Evolutionary conservation across 2,888 invertebrate species (phyloP).

Genomic region (Bimastos eiseni): DNA sequence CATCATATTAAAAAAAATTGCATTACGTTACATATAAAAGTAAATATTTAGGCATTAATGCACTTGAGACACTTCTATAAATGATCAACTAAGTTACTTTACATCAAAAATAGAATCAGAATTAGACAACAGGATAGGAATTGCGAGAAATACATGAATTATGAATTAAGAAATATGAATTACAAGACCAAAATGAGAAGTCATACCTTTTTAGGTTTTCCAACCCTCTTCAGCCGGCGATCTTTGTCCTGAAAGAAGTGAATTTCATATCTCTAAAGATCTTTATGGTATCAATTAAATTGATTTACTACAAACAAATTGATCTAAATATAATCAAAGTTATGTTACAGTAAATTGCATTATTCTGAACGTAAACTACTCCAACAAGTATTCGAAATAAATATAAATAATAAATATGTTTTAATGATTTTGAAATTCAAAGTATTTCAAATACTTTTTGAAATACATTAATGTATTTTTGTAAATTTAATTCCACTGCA

Average conservation of each 20-base stretch:
- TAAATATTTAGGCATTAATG: neutral
- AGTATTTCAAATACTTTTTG: too few relatives aligned
- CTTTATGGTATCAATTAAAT: neutral
- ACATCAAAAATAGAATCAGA: neutral
- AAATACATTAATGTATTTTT: too few relatives aligned
- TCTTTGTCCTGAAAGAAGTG: constrained; percentile 21
- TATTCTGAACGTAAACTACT: too few relatives aligned
- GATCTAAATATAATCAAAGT: neutral
- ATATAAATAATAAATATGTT: too few relatives aligned
- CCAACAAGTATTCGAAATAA: too few relatives aligned
- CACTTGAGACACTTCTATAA: neutral
- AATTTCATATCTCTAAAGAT: neutral
- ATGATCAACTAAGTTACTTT: too few relatives aligned
- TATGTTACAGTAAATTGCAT: neutral
- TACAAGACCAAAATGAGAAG: neutral
- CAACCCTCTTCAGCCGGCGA: neutral
- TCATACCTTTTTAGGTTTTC: neutral
- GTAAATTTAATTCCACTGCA: too few relatives aligned
- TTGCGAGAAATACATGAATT: constrained; percentile 7
- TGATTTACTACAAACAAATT: neutral
- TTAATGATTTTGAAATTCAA: too few relatives aligned
- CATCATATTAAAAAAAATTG: too few relatives aligned
- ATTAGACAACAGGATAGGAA: neutral
- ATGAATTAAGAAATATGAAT: neutral
- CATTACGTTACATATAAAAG: too few relatives aligned